These are phyloP conservation scores for Mohoua ochrocephala DNA, from an alignment of 2,113 vertebrate genomes.

Conservation along the genomic window DNA sequence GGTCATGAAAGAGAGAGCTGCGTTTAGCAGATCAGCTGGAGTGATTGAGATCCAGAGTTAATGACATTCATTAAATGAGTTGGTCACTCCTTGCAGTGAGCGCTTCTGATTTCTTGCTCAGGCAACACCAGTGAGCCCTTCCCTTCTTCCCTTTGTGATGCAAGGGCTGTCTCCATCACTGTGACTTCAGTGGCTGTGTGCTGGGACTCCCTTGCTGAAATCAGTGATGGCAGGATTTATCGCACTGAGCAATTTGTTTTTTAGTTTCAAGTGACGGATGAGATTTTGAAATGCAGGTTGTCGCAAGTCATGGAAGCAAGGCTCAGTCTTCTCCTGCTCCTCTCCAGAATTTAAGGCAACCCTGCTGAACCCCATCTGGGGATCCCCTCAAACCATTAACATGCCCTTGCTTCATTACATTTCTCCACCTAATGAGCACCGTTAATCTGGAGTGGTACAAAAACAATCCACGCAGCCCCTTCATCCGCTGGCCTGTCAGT, in stretches of 20 bases:
- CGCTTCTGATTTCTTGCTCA: background rate
- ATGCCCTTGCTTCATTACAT: background rate
- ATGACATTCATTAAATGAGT: background rate
- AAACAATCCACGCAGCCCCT: background rate
- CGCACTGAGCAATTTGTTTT: background rate
- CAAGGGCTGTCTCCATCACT: background rate
- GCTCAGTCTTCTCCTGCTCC: accelerated
- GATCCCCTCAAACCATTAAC: background rate
- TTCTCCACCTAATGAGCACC: background rate
- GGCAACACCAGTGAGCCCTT: background rate
- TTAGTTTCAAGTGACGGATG: background rate
- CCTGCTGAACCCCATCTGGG: background rate
- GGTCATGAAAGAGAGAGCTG: background rate
- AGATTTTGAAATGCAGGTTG: background rate
- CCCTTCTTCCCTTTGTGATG: background rate
- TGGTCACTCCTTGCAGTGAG: background rate
- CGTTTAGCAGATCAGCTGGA: background rate
- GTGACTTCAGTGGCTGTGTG: background rate
- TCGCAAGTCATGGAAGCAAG: background rate
- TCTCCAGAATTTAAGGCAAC: background rate
- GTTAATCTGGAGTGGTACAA: background rate
- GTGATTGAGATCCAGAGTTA: background rate
- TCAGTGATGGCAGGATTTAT: background rate
- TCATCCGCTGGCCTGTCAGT: background rate
- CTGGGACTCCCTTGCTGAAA: background rate